A percentile compares a stretch with the other conserved stretches of the same genome.
These are phyloP conservation scores for Delia radicum DNA, from an alignment of 1,140 invertebrate species.

Conservation along the genomic window DNA sequence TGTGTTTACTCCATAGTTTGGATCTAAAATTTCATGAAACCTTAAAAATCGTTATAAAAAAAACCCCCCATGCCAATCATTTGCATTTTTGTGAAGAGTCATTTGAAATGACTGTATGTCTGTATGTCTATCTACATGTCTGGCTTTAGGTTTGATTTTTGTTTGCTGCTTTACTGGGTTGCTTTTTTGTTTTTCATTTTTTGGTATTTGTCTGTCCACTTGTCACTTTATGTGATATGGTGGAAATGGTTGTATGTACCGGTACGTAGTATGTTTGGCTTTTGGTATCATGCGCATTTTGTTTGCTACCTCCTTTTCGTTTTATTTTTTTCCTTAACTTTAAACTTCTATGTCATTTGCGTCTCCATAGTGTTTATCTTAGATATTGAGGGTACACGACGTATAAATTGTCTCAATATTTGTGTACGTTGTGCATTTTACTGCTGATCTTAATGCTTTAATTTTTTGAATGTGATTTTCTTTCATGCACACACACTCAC, in stretches of 20 bases:
- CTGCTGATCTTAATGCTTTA: not conserved
- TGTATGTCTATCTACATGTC: not conserved
- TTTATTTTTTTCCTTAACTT: not conserved
- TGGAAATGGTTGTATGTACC: not conserved
- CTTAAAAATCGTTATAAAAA: constrained; percentile 20
- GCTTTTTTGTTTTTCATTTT: not conserved
- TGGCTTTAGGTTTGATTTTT: not conserved
- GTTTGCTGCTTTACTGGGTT: not conserved
- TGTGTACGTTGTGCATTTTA: not conserved
- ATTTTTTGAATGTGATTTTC: not conserved
- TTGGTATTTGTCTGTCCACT: not conserved
- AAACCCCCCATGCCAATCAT: constrained; percentile 21
- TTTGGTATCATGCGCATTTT: constrained; percentile 4
- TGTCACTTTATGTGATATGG: not conserved
- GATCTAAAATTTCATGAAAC: constrained; percentile 23
- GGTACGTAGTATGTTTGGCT: not conserved
- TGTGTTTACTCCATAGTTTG: not conserved
- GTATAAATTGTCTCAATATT: not conserved
- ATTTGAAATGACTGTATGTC: not conserved
- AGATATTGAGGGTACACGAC: not conserved
- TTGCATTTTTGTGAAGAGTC: constrained; percentile 4
- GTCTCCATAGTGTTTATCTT: not conserved
- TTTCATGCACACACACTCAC: too few species aligned
- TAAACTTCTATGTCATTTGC: not conserved
- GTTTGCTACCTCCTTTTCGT: not conserved